These are phyloP conservation scores for Rhagium mordax DNA, from an alignment of 2,888 invertebrate genomes.

Conservation along the genomic window DNA sequence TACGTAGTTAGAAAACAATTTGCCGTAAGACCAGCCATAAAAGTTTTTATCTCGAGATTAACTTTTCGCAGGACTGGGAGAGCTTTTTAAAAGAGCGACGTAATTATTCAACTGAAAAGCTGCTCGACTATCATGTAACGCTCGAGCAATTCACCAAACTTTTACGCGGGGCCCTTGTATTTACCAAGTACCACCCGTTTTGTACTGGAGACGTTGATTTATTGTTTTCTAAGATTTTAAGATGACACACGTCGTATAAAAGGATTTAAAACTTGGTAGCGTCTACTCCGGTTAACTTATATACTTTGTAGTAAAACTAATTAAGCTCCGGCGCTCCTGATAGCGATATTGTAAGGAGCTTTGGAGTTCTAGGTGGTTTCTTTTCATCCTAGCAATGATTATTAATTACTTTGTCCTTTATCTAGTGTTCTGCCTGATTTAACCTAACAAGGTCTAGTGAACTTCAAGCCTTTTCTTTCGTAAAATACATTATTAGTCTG, in stretches of 20 bases:
- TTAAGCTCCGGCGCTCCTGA: slow-evolving; percentile 20
- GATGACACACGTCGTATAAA: slow-evolving; percentile 50
- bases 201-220: slow-evolving; percentile 40
- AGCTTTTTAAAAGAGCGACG: slow-evolving; percentile 28
- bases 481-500: no score
- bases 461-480: not conserved
- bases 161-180: not conserved
- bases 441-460: slow-evolving; percentile 12
- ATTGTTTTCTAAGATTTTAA: slow-evolving; percentile 48
- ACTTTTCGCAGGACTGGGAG: slow-evolving; percentile 46
- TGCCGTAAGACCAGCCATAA: slow-evolving; percentile 47
- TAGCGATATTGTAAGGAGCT: slow-evolving; percentile 29
- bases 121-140: slow-evolving; percentile 28
- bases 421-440: slow-evolving; percentile 20
- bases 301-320: slow-evolving; percentile 22
- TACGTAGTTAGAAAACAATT: slow-evolving; percentile 47
- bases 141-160: slow-evolving; percentile 7
- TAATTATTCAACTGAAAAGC: slow-evolving; percentile 51
- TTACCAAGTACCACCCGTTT: not conserved
- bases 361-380: slow-evolving; percentile 15
- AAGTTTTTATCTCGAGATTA: slow-evolving; percentile 51
- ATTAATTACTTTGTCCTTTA: slow-evolving; percentile 23
- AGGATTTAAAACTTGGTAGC: slow-evolving; percentile 48
- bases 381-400: slow-evolving; percentile 18
- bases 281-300: slow-evolving; percentile 13